A percentile compares a stretch with the other conserved stretches of the same genome.
These are phyloP conservation scores for Cryptoprocta ferox DNA, from an alignment of 2,797 vertebrate genomes.

Conservation along the genomic window DNA sequence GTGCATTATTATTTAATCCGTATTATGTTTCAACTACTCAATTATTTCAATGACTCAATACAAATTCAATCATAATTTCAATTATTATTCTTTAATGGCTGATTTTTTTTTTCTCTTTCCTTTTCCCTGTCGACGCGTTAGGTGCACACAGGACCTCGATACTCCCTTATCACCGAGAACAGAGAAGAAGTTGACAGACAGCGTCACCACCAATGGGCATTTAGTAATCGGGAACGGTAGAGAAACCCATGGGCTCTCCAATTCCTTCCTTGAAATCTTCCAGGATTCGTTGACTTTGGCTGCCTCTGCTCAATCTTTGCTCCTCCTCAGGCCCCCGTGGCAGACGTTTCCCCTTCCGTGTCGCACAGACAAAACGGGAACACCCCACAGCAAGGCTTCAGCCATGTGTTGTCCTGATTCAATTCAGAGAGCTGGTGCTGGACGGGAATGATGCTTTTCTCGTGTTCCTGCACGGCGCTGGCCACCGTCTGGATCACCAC, in stretches of 20 bases:
- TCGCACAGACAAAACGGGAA: conserved; percentile 91
- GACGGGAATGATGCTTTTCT: conserved; percentile 62
- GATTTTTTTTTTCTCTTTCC: too few relatives aligned
- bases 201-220: background rate
- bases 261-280: background rate
- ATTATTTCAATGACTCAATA: background rate
- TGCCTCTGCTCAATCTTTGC: rapidly evolving
- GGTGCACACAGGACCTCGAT: background rate
- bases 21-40: background rate
- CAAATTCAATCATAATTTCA: background rate
- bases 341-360: background rate
- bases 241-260: background rate
- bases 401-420: conserved; percentile 87
- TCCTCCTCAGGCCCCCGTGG: rapidly evolving
- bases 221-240: background rate
- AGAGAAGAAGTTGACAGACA: background rate
- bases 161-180: background rate
- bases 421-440: conserved; percentile 85
- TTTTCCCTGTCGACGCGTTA: background rate
- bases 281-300: rapidly evolving
- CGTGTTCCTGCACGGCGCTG: conserved; percentile 83
- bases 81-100: background rate
- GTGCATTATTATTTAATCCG: background rate
- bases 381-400: conserved; percentile 91
- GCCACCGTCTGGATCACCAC: conserved; percentile 82